These are phyloP conservation scores for Steatornis caripensis DNA, from an alignment of 2,113 vertebrate genomes.

Conservation along the genomic window DNA sequence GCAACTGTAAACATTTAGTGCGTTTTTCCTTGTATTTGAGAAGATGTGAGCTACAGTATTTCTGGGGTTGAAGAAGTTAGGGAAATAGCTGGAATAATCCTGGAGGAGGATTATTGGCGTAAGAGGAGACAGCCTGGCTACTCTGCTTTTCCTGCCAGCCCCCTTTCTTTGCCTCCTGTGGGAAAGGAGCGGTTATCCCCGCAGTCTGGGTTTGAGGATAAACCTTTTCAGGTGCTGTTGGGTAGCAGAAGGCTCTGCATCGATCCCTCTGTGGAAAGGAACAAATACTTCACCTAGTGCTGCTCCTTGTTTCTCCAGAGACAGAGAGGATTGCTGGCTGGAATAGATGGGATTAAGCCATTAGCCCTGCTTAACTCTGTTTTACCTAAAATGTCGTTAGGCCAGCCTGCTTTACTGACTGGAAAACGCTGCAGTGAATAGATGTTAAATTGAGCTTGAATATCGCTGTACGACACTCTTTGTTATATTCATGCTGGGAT, in stretches of 20 bases:
- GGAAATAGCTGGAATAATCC: neutral
- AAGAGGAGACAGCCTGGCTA: neutral
- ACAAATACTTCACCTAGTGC: neutral
- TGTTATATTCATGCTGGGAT: neutral
- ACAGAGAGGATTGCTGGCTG: neutral
- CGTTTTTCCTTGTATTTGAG: neutral
- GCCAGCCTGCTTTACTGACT: neutral
- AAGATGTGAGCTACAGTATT: neutral
- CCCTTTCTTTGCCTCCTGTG: rapidly evolving
- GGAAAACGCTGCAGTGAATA: neutral
- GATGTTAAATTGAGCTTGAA: conserved; percentile 37
- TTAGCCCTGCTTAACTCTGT: neutral
- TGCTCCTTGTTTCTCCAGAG: neutral
- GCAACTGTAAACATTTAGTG: neutral
- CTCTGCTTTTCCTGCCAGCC: neutral
- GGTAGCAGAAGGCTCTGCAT: neutral
- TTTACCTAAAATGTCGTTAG: neutral
- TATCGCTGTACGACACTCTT: neutral
- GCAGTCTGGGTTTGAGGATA: neutral
- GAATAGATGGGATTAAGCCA: neutral
- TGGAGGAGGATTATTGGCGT: neutral
- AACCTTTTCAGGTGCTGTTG: neutral
- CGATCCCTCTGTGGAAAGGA: neutral
- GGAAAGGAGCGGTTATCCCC: neutral
- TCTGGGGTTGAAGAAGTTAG: neutral